Evolutionary conservation across 2,797 vertebrate species (phyloP), one percentile per base, ranked within the genome.

Genomic region (Anguilla obscura): DNA sequence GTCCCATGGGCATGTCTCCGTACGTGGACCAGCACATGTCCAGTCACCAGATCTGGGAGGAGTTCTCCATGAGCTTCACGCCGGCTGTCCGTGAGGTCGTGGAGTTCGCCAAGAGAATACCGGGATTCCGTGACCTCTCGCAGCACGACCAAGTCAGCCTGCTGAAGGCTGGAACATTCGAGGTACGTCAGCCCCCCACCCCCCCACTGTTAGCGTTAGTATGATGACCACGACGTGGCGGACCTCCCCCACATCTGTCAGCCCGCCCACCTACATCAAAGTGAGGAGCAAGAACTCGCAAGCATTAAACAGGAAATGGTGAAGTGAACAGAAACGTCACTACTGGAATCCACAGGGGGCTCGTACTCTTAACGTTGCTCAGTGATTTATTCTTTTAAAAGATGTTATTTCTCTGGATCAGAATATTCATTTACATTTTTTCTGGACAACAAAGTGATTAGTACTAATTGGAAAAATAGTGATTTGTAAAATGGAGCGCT

Each of bases 21-120:
- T 96, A 96, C 0, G 97, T 99, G 93, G 97, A 98, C 93, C 97
- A 98, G 86, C 94, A 91, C 92, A 98, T 97, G 92, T 96, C 97
- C 8, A 97, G 97, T 86, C 98, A 99, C 94, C 97, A 99, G 94
- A 93, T 99, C 92, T 99, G 99, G 99, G 99, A 99, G 95, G 98
- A 99, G 93, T 99, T 99, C 94, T 99, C 99, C 50, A 94, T 97
- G 96, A 99, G 98, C 93, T 99, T 99, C 94, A 99, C 98, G 7
- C 98, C 99, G 0, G 98, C 98, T 0, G 98, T 99, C 90, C 97
- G 97, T 90, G 98, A 99, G 92, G 99, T 99, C 85, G 98, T 99
- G 74, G 99, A 99, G 91, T 99, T 99, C 45, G 98, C 98, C 90
- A 98, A 99, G 94, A 96, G 97, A 85, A 98, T 99, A 92, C 98